These are phyloP conservation scores for Enteromius argenteus DNA, from an alignment of 2,797 vertebrate species.

Conservation along the genomic window DNA sequence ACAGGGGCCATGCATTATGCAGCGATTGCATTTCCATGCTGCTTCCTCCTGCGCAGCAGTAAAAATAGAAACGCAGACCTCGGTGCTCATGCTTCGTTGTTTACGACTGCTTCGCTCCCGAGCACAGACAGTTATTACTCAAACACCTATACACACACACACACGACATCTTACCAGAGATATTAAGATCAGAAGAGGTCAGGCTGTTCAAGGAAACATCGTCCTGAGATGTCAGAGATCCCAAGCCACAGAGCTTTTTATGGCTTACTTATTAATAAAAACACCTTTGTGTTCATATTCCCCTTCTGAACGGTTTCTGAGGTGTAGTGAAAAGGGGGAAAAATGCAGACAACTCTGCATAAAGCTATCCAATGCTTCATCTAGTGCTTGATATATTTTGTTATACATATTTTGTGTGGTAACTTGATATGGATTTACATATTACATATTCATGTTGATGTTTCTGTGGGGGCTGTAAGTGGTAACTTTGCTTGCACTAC, in stretches of 20 bases:
- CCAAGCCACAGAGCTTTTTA: conserved; percentile 73
- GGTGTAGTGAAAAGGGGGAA: not conserved
- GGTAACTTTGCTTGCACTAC: conserved; percentile 27
- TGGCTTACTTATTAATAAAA: conserved; percentile 73
- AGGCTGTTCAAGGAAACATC: conserved; percentile 66
- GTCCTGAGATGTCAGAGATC: conserved; percentile 63
- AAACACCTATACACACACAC: conserved; percentile 25
- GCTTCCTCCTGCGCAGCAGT: conserved; percentile 70
- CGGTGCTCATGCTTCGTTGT: conserved; percentile 72
- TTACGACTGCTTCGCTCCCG: conserved; percentile 69
- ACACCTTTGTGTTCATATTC: conserved; percentile 52
- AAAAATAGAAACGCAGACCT: conserved; percentile 78
- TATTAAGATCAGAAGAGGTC: conserved; percentile 64
- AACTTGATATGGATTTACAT: conserved; percentile 26
- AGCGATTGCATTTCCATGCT: conserved; percentile 74
- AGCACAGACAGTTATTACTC: conserved; percentile 53
- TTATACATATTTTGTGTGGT: conserved; percentile 10
- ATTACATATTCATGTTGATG: conserved; percentile 43
- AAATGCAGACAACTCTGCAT: not conserved
- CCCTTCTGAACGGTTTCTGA: conserved; percentile 39
- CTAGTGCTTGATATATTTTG: conserved; percentile 38
- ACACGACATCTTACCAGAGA: conserved; percentile 25
- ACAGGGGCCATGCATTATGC: conserved; percentile 74
- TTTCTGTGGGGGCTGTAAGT: conserved; percentile 10
- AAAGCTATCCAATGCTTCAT: not conserved